Conservation (phyloP, 2,113 vertebrate species). For the Tautogolabrus adspersus region DNA sequence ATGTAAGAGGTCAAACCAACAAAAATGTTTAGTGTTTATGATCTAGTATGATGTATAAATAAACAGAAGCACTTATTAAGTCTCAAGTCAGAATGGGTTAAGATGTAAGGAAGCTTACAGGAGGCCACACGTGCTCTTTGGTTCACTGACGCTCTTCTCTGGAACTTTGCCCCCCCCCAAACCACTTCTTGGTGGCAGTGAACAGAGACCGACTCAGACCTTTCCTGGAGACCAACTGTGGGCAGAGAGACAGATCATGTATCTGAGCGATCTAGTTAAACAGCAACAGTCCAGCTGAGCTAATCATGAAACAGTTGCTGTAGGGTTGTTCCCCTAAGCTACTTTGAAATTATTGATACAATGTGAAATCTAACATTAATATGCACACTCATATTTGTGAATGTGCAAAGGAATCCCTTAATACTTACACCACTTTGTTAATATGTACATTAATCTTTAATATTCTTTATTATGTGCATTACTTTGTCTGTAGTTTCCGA, state of each 20-base stretch:
- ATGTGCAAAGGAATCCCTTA: too few relatives aligned
- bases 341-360: neutral
- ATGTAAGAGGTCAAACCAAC: neutral
- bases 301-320: neutral
- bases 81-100: neutral
- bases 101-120: conserved; percentile 86
- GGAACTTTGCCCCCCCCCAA: conserved; percentile 96
- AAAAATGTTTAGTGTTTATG: neutral
- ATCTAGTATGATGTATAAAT: neutral
- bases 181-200: conserved; percentile 99
- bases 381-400: too few relatives aligned
- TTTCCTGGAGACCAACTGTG: conserved; percentile 95
- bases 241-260: conserved; percentile 22
- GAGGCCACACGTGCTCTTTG: conserved; percentile 93
- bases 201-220: conserved; percentile 96
- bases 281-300: neutral
- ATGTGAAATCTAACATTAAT: too few relatives aligned
- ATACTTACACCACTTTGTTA: too few relatives aligned
- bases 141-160: conserved; percentile 93
- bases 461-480: too few relatives aligned
- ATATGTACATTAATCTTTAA: too few relatives aligned
- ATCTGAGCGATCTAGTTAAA: neutral
- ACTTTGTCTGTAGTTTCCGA: too few relatives aligned
- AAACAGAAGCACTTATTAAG: neutral
- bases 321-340: neutral